Evolutionary conservation across 1,140 invertebrate species (phyloP).

Genomic region (Leptonema lineaticorne): DNA sequence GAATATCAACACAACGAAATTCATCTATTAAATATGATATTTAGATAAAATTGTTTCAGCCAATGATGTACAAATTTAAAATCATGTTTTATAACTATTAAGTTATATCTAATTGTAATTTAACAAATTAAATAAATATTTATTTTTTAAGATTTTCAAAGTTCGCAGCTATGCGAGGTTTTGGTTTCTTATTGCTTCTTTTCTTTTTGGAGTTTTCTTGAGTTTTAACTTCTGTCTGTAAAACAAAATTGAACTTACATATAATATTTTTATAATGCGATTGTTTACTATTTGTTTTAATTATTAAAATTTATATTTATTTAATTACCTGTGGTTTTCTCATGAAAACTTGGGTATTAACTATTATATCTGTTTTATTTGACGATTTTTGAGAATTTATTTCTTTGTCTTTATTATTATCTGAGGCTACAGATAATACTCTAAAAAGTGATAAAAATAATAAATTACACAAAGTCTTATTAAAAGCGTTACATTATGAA

Average conservation of each 20-base stretch:
- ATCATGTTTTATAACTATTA: neutral
- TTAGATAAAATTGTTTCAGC: neutral
- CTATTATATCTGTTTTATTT: neutral
- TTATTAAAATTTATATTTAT: neutral
- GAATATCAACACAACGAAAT: neutral
- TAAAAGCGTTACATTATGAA: neutral
- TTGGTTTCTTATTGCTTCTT: conserved; percentile 1
- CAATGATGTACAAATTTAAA: neutral
- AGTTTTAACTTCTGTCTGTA: neutral
- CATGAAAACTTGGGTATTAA: neutral
- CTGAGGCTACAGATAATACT: neutral
- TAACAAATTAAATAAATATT: neutral
- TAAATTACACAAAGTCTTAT: neutral
- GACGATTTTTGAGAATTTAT: neutral
- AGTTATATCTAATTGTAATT: neutral
- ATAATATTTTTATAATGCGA: too few species aligned
- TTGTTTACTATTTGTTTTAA: neutral
- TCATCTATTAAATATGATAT: neutral
- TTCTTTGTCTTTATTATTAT: neutral
- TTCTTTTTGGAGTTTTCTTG: neutral
- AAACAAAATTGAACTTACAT: neutral
- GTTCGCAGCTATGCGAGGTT: conserved; percentile 34
- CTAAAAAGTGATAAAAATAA: conserved; percentile 1
- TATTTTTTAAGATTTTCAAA: conserved; percentile 8
- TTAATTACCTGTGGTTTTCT: neutral